These are phyloP conservation scores for Melieria crassipennis DNA, from an alignment of 2,888 invertebrate species.

Conservation along the genomic window DNA sequence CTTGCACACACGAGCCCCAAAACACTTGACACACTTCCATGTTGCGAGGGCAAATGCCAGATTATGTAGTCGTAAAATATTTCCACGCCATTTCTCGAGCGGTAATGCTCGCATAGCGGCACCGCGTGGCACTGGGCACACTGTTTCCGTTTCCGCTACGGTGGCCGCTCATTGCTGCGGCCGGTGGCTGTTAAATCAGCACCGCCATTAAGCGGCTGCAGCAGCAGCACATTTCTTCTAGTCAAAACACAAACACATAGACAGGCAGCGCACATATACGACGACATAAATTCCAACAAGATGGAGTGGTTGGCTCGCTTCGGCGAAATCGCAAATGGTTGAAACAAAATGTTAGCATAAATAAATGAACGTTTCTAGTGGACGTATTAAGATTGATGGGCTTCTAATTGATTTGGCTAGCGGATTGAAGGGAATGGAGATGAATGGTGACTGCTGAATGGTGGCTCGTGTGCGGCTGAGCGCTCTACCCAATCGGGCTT, in stretches of 20 bases:
- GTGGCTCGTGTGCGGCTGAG: no score
- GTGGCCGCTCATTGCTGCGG: not conserved
- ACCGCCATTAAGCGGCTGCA: not conserved
- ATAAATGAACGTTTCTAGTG: constrained; percentile 32
- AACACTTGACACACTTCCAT: no score
- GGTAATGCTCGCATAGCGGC: not conserved
- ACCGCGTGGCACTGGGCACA: not conserved
- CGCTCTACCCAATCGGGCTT: not conserved
- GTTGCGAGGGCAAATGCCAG: not conserved
- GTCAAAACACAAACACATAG: not conserved
- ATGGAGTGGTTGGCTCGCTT: constrained; percentile 5
- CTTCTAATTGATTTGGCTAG: constrained; percentile 41
- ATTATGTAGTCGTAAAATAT: constrained; percentile 25
- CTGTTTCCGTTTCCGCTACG: not conserved
- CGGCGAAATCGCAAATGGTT: constrained; percentile 7
- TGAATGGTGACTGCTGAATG: no score
- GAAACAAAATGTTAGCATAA: constrained; percentile 36
- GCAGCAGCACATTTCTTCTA: constrained; percentile 8
- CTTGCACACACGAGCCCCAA: no score
- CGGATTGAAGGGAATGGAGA: constrained; percentile 21
- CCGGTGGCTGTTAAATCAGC: not conserved
- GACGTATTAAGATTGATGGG: constrained; percentile 41
- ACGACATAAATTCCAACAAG: constrained; percentile 27
- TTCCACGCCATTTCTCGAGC: constrained; percentile 26
- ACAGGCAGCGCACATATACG: constrained; percentile 3